A percentile compares a stretch with the other conserved stretches of the same genome.
phyloP scores from a whole-genome alignment of 2,113 vertebrate genomes.

The Ursus arctos region DNA sequence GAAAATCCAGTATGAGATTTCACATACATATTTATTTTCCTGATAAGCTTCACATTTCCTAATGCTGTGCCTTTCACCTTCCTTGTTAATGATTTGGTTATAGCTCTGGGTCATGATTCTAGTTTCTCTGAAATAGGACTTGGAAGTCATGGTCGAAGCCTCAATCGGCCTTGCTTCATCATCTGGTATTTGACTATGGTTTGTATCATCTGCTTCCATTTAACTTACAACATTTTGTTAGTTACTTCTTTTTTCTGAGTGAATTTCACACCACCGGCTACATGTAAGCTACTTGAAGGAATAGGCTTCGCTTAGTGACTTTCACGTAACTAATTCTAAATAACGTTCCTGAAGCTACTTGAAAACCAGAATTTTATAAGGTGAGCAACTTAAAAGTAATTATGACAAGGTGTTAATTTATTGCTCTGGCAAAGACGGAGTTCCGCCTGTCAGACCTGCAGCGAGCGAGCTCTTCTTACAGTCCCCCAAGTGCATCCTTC shows the following conservation, averaged over 20 bases:
- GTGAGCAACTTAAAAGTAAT: conserved; percentile 33
- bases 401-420: background rate
- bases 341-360: conserved; percentile 16
- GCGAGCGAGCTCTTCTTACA: background rate
- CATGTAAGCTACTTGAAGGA: background rate
- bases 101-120: background rate
- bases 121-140: background rate
- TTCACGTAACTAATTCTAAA: background rate
- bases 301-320: background rate
- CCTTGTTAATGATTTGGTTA: background rate
- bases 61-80: background rate
- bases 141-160: background rate
- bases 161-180: background rate
- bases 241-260: background rate
- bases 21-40: conserved; percentile 55
- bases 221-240: background rate
- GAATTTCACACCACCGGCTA: background rate
- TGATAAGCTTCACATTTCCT: conserved; percentile 45
- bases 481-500: background rate
- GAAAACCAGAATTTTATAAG: background rate
- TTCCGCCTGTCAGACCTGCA: background rate
- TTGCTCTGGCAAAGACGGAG: background rate
- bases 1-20: conserved; percentile 73
- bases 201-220: background rate
- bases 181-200: background rate